These are phyloP conservation scores for Podilymbus podiceps DNA, from an alignment of 2,113 vertebrate species.

Conservation along the genomic window DNA sequence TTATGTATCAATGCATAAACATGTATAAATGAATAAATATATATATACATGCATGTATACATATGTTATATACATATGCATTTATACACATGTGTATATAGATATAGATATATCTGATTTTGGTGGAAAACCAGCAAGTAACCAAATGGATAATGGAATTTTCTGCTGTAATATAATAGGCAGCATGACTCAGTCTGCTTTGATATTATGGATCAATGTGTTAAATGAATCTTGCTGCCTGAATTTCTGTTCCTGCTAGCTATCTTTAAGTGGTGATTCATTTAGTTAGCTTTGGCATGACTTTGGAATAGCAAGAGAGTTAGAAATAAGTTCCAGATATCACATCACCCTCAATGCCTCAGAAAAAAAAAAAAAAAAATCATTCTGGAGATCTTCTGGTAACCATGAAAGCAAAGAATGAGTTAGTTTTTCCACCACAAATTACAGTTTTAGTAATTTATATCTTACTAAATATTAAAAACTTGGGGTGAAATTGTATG, in stretches of 20 bases:
- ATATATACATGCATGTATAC: background rate
- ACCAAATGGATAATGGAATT: background rate
- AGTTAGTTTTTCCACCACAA: background rate
- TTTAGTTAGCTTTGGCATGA: slow-evolving; percentile 13
- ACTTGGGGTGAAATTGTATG: background rate
- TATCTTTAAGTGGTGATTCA: slow-evolving; percentile 12
- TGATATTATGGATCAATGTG: background rate
- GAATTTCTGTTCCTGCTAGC: background rate
- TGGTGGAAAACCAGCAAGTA: background rate
- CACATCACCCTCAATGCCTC: background rate
- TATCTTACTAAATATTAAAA: background rate
- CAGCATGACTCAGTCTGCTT: slow-evolving; percentile 4
- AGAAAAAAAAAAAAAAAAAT: background rate
- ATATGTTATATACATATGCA: background rate
- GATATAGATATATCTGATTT: background rate
- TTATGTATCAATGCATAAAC: background rate
- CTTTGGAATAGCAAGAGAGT: background rate
- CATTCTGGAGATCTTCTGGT: background rate
- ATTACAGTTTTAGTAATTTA: background rate
- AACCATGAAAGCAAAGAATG: background rate
- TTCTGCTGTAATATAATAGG: background rate
- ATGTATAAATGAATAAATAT: background rate
- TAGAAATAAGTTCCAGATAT: background rate
- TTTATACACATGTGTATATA: background rate
- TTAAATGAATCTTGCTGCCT: slow-evolving; percentile 19